Percentiles rank a stretch among this genome's conserved stretches.
Conservation (phyloP, 92 coral and sea anemone genomes). For the Palythoa grandiflora region DNA sequence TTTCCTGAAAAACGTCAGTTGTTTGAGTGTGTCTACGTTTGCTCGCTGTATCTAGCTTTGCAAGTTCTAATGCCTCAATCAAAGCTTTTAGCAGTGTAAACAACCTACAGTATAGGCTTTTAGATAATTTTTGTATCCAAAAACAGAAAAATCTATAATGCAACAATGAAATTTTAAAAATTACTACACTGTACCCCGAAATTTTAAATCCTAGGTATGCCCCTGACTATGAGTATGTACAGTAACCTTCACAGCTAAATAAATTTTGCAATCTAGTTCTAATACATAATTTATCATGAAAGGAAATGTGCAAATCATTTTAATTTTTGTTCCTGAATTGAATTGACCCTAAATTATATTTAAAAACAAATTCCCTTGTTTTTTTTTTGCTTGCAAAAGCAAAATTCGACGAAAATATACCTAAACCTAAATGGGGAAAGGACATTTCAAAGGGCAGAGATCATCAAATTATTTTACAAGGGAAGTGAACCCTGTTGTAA, state of each 20-base stretch:
- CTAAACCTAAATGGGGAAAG: too few relatives aligned
- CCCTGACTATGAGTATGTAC: neutral
- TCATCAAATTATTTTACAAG: too few relatives aligned
- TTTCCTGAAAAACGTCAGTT: too few relatives aligned
- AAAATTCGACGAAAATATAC: too few relatives aligned
- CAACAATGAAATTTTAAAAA: neutral
- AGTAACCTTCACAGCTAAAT: neutral
- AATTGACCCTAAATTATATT: neutral
- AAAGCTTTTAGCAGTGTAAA: conserved; percentile 12
- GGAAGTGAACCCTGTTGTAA: too few relatives aligned
- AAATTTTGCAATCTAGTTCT: neutral
- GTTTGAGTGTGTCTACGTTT: too few relatives aligned
- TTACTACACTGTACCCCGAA: neutral
- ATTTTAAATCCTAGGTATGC: neutral
- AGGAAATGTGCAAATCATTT: conserved; percentile 39
- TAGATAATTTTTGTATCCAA: neutral
- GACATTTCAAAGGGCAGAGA: too few relatives aligned
- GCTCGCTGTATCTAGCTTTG: too few relatives aligned
- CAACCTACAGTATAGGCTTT: neutral
- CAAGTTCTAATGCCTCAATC: too few relatives aligned
- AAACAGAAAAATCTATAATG: neutral
- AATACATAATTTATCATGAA: conserved; percentile 31
- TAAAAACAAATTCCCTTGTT: neutral
- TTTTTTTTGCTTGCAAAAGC: neutral
- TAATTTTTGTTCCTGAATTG: conserved; percentile 34